phyloP scores from a whole-genome alignment of 2,113 vertebrate species.

The Oceanodroma tethys region DNA sequence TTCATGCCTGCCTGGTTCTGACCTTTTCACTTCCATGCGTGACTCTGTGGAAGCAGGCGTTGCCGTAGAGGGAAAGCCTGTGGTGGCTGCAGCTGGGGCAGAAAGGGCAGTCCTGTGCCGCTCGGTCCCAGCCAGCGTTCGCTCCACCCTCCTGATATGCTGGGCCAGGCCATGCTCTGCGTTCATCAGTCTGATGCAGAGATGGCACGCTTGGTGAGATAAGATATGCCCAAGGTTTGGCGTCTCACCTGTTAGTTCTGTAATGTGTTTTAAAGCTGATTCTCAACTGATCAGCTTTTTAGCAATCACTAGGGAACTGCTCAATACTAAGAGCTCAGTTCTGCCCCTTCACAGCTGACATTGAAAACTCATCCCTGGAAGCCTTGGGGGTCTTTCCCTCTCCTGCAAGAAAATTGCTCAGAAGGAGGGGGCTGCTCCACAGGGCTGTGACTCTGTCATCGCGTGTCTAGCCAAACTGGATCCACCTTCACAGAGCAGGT shows the following conservation, averaged over 20 bases:
- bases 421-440: background rate
- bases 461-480: background rate
- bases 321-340: background rate
- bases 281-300: background rate
- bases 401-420: background rate
- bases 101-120: background rate
- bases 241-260: background rate
- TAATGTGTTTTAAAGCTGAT: background rate
- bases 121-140: accelerated
- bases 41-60: background rate
- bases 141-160: accelerated
- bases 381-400: background rate
- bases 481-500: background rate
- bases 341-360: background rate
- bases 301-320: background rate
- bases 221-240: background rate
- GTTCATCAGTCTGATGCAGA: accelerated
- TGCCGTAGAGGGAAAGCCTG: background rate
- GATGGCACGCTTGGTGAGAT: background rate
- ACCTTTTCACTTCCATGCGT: background rate
- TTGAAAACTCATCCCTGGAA: background rate
- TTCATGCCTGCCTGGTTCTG: background rate
- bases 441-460: background rate
- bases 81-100: background rate
- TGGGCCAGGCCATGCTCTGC: background rate